Percentiles rank a stretch among this genome's conserved stretches.
Conservation (phyloP, 2,113 vertebrate genomes). For the Bubo blakistoni region DNA sequence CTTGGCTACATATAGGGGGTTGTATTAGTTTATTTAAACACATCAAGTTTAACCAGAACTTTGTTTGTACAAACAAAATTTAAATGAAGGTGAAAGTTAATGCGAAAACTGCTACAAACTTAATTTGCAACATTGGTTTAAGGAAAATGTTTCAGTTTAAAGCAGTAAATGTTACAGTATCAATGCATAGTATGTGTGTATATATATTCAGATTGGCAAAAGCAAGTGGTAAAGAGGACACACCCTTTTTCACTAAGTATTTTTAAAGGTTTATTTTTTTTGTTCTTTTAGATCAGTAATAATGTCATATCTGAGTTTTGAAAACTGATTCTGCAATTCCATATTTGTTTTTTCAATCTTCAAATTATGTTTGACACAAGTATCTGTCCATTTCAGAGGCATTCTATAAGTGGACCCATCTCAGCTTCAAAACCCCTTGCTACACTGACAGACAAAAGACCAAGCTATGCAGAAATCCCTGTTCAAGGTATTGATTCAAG, state of each 20-base stretch:
- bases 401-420: conserved; percentile 87
- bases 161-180: neutral
- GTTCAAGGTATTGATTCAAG: conserved; percentile 81
- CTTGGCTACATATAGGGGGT: neutral
- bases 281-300: neutral
- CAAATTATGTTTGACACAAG: neutral
- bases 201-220: neutral
- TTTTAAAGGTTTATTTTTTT: neutral
- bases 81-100: neutral
- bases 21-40: neutral
- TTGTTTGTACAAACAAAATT: neutral
- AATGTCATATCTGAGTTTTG: neutral
- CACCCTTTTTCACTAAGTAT: neutral
- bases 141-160: neutral
- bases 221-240: neutral
- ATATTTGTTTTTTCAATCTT: neutral
- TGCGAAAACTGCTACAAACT: neutral
- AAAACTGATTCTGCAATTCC: neutral
- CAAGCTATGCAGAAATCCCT: conserved; percentile 89
- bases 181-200: neutral
- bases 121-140: neutral
- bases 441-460: conserved; percentile 86
- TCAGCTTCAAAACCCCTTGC: conserved; percentile 85
- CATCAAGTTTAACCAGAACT: neutral
- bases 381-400: conserved; percentile 81